A percentile compares a stretch with the other conserved stretches of the same genome.
phyloP scores from a whole-genome alignment of 2,797 vertebrate genomes.

The Bovichtus variegatus region DNA sequence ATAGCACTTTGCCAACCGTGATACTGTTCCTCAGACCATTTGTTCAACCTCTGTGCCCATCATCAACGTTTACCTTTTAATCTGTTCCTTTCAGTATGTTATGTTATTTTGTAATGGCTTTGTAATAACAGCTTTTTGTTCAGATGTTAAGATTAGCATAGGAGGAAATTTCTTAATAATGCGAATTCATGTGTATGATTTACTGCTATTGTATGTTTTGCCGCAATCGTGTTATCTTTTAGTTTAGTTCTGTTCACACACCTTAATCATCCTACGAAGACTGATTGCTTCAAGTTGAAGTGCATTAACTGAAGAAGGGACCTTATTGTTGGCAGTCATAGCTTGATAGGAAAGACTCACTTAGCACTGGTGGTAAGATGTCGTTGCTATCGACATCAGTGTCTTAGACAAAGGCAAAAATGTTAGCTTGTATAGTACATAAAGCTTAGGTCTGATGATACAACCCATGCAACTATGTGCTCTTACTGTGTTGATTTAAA shows the following conservation, averaged over 20 bases:
- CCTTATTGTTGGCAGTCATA: conserved; percentile 47
- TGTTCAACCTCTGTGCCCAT: conserved; percentile 46
- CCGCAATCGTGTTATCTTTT: conserved; percentile 13
- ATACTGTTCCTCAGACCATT: conserved; percentile 42
- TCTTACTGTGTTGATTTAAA: conserved; percentile 39
- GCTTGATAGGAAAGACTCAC: conserved; percentile 25
- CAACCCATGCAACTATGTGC: conserved; percentile 27
- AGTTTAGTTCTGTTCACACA: conserved; percentile 35
- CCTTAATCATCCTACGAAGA: conserved; percentile 19
- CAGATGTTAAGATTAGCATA: conserved; percentile 3
- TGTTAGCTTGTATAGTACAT: conserved; percentile 33
- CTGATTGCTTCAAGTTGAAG: conserved; percentile 78
- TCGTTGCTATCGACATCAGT: conserved; percentile 29
- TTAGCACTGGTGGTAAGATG: conserved; percentile 3
- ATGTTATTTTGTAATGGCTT: conserved; percentile 4
- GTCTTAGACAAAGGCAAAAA: conserved; percentile 29
- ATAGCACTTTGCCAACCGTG: conserved; percentile 19
- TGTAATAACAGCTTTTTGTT: conserved; percentile 22
- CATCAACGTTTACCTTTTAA: neutral
- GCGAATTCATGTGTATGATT: conserved; percentile 29
- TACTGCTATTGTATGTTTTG: conserved; percentile 22
- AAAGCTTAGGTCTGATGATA: conserved; percentile 19
- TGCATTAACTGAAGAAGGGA: conserved; percentile 56
- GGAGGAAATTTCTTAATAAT: conserved; percentile 19
- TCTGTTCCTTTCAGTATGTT: conserved; percentile 6